A percentile compares a stretch with the other conserved stretches of the same genome.
Evolutionary conservation across 2,888 invertebrate genomes (phyloP).

Genomic region (Beris chalybata): DNA sequence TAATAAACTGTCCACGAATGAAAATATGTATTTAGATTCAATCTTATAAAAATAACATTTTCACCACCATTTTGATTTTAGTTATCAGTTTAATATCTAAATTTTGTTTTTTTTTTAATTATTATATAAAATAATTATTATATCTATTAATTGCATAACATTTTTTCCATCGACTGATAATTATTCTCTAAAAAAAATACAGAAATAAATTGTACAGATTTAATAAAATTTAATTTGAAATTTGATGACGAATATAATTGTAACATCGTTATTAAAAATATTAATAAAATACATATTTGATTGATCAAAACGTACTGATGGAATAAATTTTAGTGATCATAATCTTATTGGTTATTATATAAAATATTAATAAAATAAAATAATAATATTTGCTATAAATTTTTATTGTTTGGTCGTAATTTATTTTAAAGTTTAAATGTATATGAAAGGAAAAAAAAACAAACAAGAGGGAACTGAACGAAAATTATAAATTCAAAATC

Average conservation of each 20-base stretch:
- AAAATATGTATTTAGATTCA: constrained; percentile 3
- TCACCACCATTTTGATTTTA: constrained; percentile 34
- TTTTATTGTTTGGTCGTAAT: constrained; percentile 31
- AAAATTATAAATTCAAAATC: neutral
- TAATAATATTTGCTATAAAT: constrained; percentile 23
- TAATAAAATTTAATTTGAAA: constrained; percentile 11
- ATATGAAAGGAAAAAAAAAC: constrained; percentile 9
- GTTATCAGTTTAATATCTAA: constrained; percentile 30
- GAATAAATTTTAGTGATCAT: constrained; percentile 31
- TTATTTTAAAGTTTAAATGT: constrained; percentile 16
- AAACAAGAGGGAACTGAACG: neutral
- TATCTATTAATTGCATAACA: constrained; percentile 32
- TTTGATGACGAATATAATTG: constrained; percentile 8
- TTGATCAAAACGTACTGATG: constrained; percentile 25
- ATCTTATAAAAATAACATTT: constrained; percentile 13
- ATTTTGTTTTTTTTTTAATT: constrained; percentile 29
- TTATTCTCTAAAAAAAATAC: constrained; percentile 12
- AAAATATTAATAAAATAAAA: constrained; percentile 23
- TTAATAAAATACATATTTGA: constrained; percentile 5
- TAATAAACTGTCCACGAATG: constrained; percentile 12
- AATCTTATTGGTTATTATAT: constrained; percentile 30
- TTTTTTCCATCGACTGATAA: constrained; percentile 32
- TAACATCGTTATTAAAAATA: constrained; percentile 18
- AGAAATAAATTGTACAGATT: constrained; percentile 12
- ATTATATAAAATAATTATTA: constrained; percentile 25